Evolutionary conservation across 2,888 invertebrate genomes (phyloP).

Genomic region (Mesorhabditis belari): DNA sequence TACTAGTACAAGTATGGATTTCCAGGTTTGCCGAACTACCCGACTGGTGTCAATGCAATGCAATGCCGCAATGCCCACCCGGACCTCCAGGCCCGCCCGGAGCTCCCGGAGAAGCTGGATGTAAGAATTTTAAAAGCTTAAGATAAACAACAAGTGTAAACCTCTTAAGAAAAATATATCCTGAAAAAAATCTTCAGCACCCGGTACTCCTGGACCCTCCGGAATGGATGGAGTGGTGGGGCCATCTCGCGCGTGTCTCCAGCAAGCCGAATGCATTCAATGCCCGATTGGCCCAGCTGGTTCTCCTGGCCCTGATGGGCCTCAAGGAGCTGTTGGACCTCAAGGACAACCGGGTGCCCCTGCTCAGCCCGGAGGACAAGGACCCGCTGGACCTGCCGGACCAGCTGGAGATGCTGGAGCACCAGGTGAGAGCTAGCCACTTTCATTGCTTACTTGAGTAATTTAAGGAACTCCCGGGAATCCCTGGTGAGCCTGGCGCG

Average conservation of each 20-base stretch:
- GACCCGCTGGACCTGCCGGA: neutral
- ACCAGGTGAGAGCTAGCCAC: neutral
- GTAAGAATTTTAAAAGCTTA: constrained; percentile 10
- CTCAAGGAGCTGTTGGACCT: constrained; percentile 16
- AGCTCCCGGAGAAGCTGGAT: constrained; percentile 28
- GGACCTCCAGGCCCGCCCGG: constrained; percentile 33
- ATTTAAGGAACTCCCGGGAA: too few relatives aligned
- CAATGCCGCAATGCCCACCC: constrained; percentile 30
- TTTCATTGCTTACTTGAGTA: neutral
- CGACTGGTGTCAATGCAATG: constrained; percentile 32
- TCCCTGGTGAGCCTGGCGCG: constrained; percentile 9
- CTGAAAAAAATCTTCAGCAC: neutral
- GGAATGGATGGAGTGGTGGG: constrained; percentile 15
- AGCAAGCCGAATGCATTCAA: constrained; percentile 16
- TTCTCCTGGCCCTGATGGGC: constrained; percentile 17
- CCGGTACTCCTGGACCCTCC: constrained; percentile 11
- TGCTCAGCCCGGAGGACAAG: constrained; percentile 1
- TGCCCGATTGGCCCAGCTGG: constrained; percentile 25
- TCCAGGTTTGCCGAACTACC: constrained; percentile 25
- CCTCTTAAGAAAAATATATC: neutral
- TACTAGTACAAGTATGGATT: neutral
- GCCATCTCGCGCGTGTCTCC: neutral
- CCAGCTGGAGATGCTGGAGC: constrained; percentile 4
- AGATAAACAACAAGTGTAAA: too few relatives aligned
- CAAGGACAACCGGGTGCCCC: constrained; percentile 17